Base-by-base conservation (phyloP, 2,113 vertebrate genomes). In the Neodontobutis hainanensis region DNA sequence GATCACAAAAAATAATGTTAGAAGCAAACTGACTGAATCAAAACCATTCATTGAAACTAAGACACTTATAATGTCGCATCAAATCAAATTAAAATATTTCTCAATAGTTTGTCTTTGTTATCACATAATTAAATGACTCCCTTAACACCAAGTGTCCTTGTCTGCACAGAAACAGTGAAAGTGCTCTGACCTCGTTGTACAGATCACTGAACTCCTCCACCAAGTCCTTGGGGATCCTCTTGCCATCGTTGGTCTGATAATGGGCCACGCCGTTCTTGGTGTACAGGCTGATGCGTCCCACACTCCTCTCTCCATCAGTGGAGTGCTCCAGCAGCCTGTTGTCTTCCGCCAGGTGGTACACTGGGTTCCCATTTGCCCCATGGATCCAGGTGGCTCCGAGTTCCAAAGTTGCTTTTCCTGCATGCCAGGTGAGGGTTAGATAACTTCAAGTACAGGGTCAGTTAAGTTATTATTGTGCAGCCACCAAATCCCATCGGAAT, bases 201-300 rank as follows among this genome's bases (percentile, higher is more conserved):
- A 97, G 92, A 94, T 99, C 97, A 76, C 97, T 96, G 95, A 99
- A 99, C 94, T 99, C 97, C 92, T 99, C 97, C 94, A 98, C 96
- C 93, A 99, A 90, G 86, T 99, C 95, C 89, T 99, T 98, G 82
- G 97, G 96, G 91, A 99, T 95, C 88, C 97, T 93, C 74, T 90
- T 93, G 75, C 97, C 96, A 0, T 8, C 92, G 83, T 95, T 96
- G 91, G 96, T 99, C 87, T 97, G 96, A 86, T 99, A 96, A 91
- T 98, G 95, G 73, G 97, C 94, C 93, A 98, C 95, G 36, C 97
- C 97, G 70, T 96, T 97, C 90, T 96, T 98, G 91, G 95, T 94
- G 80, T 98, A 99, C 62, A 96, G 93, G 81, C 97, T 99, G 93
- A 99, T 99, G 78, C 97, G 95, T 58, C 95, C 97, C 86, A 95